phyloP scores from a whole-genome alignment of 1,140 invertebrate genomes.

The Scaptomyza graminum region DNA sequence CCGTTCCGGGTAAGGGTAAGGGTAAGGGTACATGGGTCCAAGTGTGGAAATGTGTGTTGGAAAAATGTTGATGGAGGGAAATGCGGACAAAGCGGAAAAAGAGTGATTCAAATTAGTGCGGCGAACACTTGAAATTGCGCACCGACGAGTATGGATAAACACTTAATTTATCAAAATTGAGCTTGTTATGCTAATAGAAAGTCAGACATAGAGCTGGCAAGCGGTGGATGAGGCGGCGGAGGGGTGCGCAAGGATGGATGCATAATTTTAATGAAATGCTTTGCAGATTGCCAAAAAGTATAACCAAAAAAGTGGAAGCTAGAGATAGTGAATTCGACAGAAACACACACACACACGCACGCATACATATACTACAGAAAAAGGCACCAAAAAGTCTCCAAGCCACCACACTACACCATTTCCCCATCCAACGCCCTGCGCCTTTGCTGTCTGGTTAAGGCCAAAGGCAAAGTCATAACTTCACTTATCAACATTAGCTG shows the following conservation, averaged over 20 bases:
- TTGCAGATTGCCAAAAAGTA: constrained; percentile 30
- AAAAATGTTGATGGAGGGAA: neutral
- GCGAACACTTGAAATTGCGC: constrained; percentile 34
- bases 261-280: constrained; percentile 45
- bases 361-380: neutral
- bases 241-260: neutral
- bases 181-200: constrained; percentile 77
- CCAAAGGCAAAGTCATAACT: constrained; percentile 78
- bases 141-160: constrained; percentile 63
- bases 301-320: constrained; percentile 19
- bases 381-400: neutral
- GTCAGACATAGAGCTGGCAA: constrained; percentile 18
- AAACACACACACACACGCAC: neutral
- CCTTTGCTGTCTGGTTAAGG: constrained; percentile 49
- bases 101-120: constrained; percentile 52
- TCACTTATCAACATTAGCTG: constrained; percentile 83
- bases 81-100: constrained; percentile 4
- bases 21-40: neutral
- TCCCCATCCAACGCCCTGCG: neutral
- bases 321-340: constrained; percentile 23
- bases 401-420: neutral
- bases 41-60: neutral
- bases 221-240: neutral
- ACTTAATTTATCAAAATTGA: constrained; percentile 78
- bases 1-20: no score